Evolutionary conservation across 2,113 vertebrate genomes (phyloP).

Genomic region (Zapornia atra): DNA sequence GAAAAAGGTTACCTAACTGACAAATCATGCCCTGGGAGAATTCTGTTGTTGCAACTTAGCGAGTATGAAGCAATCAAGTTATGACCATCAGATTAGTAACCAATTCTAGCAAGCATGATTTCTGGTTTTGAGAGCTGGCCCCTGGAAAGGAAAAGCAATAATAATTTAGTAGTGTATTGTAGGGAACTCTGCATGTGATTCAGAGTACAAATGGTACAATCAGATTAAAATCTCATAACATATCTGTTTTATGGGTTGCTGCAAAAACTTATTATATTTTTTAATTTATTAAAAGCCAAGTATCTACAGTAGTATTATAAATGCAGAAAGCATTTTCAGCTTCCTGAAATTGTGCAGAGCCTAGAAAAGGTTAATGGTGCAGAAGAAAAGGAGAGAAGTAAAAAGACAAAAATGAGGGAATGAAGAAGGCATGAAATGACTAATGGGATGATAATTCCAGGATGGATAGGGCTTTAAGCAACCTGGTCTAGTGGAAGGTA

Average conservation of each 20-base stretch:
- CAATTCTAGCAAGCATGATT: background rate
- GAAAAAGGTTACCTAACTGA: background rate
- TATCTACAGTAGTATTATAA: background rate
- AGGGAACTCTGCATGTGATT: background rate
- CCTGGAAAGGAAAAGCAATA: background rate
- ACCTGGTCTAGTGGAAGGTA: no score
- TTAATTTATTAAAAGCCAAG: background rate
- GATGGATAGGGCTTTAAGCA: no score
- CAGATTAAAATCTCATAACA: background rate
- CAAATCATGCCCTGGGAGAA: background rate
- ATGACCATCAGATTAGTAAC: background rate
- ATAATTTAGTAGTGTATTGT: background rate
- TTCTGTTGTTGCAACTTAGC: background rate
- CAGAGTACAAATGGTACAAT: background rate
- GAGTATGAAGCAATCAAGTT: background rate
- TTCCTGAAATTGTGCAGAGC: background rate
- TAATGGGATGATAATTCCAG: background rate
- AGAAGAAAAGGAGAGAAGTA: background rate
- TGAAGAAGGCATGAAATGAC: background rate
- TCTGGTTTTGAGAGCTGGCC: conserved; percentile 4
- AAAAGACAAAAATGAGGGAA: background rate
- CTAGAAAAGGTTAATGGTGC: background rate
- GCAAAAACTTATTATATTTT: background rate
- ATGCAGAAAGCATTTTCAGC: background rate
- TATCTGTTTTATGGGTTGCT: background rate